These are phyloP conservation scores for Frieseomelitta varia DNA, from an alignment of 1,140 invertebrate genomes.

Conservation along the genomic window DNA sequence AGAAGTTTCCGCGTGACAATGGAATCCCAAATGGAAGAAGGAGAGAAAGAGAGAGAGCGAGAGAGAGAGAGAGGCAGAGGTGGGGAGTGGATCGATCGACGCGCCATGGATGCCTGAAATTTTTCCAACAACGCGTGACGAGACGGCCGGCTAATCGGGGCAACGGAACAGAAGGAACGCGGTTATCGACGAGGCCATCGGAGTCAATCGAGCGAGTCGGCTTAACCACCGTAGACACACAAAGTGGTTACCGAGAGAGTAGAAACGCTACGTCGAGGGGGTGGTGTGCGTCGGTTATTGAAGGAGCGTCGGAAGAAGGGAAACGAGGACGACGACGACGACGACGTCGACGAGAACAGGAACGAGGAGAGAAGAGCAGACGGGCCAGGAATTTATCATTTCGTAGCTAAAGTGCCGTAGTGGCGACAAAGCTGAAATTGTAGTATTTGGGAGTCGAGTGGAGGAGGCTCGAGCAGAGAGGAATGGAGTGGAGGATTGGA, in stretches of 20 bases:
- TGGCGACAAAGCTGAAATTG: slow-evolving; percentile 74
- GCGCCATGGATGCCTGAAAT: not conserved
- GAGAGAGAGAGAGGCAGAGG: not conserved
- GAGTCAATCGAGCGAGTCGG: slow-evolving; percentile 55
- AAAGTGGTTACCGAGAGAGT: slow-evolving; percentile 21
- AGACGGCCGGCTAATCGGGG: slow-evolving; percentile 14
- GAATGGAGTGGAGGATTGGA: slow-evolving; percentile 64
- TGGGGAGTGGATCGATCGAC: not conserved
- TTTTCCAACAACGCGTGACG: not conserved
- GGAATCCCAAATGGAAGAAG: not conserved
- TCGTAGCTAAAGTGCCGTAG: slow-evolving; percentile 71
- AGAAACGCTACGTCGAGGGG: slow-evolving; percentile 27
- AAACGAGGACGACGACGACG: not conserved
- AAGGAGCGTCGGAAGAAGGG: not conserved
- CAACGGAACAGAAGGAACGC: slow-evolving; percentile 47
- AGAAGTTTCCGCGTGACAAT: not conserved
- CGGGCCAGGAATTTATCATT: slow-evolving; percentile 73
- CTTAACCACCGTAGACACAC: slow-evolving; percentile 53
- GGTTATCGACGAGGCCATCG: slow-evolving; percentile 44
- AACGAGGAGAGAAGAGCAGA: slow-evolving; percentile 19
- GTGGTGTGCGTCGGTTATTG: not conserved
- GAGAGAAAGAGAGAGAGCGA: not conserved
- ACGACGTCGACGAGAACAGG: not conserved
- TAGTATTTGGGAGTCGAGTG: slow-evolving; percentile 74
- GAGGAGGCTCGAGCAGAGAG: slow-evolving; percentile 64